Evolutionary conservation across 2,797 vertebrate species (phyloP).

Genomic region (Anas bahamensis): DNA sequence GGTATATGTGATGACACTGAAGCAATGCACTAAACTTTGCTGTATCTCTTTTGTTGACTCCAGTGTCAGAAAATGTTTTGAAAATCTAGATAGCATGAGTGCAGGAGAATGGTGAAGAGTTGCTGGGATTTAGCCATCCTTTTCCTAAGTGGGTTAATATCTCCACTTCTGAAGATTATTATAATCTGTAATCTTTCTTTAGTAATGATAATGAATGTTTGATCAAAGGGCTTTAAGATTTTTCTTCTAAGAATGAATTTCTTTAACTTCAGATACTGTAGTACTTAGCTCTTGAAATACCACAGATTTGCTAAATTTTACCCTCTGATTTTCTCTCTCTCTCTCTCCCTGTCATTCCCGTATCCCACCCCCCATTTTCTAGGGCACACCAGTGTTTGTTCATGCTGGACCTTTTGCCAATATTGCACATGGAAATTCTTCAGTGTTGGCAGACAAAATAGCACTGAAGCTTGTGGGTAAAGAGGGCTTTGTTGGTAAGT

Average conservation of each 20-base stretch:
- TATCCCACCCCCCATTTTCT: background rate
- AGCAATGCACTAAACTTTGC: background rate
- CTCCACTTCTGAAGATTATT: constrained; percentile 31
- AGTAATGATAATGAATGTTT: background rate
- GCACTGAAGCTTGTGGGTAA: constrained; percentile 96
- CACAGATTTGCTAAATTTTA: constrained; percentile 21
- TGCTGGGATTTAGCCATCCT: constrained; percentile 12
- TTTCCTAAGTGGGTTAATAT: constrained; percentile 26
- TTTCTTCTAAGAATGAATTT: background rate
- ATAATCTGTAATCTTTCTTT: constrained; percentile 22
- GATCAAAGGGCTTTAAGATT: constrained; percentile 19
- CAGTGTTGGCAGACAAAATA: constrained; percentile 96
- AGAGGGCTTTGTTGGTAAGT: constrained; percentile 94
- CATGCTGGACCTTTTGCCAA: constrained; percentile 98
- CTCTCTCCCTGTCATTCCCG: background rate
- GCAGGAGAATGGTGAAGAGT: background rate
- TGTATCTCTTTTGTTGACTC: background rate
- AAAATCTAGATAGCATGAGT: background rate
- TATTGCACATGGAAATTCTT: constrained; percentile 99
- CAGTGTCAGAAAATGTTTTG: background rate
- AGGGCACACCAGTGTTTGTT: constrained; percentile 98
- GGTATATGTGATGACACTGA: background rate
- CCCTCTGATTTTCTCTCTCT: background rate
- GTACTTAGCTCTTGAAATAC: background rate
- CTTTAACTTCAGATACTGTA: background rate